These are phyloP conservation scores for Malurus splendens DNA, from an alignment of 2,797 vertebrate genomes.

Conservation along the genomic window DNA sequence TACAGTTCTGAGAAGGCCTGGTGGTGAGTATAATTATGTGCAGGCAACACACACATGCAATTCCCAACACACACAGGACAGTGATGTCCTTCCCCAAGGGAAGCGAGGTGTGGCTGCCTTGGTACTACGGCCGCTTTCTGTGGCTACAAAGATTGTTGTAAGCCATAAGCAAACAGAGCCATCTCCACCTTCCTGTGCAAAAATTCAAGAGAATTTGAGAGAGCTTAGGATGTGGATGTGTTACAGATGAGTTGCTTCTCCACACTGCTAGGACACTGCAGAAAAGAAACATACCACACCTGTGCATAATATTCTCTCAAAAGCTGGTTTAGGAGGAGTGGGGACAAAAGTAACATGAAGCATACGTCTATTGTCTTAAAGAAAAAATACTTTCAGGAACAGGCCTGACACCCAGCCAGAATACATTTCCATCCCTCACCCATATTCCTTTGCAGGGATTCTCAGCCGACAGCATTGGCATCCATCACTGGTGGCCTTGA, in stretches of 20 bases:
- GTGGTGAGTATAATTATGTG: background rate
- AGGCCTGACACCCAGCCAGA: background rate
- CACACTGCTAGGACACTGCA: background rate
- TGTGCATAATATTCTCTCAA: background rate
- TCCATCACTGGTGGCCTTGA: background rate
- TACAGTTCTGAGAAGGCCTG: background rate
- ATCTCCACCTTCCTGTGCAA: background rate
- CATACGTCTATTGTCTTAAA: background rate
- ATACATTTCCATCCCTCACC: background rate
- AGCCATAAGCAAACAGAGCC: background rate
- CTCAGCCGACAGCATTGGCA: background rate
- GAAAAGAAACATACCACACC: background rate
- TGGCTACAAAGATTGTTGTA: background rate
- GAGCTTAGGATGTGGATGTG: background rate
- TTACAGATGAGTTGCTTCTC: background rate
- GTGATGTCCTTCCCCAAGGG: fast-evolving
- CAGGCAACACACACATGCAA: background rate
- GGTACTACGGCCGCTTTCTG: background rate
- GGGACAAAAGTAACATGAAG: background rate
- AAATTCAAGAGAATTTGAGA: background rate
- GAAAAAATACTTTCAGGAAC: background rate
- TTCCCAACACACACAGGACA: background rate
- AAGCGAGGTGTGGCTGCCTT: background rate
- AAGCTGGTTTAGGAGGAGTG: background rate
- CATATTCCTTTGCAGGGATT: background rate